These are phyloP conservation scores for Uropsilus gracilis DNA, from an alignment of 2,113 vertebrate genomes.

Conservation along the genomic window DNA sequence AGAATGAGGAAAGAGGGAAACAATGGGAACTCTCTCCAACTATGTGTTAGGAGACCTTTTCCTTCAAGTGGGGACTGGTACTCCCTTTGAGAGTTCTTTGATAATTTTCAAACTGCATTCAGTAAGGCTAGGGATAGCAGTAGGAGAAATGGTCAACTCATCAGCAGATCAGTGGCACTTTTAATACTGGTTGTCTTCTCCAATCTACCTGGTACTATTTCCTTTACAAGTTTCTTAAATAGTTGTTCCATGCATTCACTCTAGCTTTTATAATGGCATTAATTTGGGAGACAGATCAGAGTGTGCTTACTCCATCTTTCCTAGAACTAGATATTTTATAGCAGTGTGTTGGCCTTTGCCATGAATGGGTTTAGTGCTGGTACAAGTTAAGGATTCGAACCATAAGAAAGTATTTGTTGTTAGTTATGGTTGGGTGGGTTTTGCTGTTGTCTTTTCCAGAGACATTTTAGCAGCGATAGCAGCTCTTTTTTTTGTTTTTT, in stretches of 20 bases:
- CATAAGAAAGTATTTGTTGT: not conserved
- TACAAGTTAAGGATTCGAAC: not conserved
- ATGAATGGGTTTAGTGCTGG: not conserved
- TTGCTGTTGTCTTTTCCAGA: not conserved
- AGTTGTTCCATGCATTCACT: not conserved
- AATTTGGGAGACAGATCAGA: not conserved
- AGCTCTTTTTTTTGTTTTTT: not conserved
- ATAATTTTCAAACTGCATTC: not conserved
- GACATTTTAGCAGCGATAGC: not conserved
- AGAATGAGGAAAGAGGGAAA: not conserved
- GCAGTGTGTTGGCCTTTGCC: not conserved
- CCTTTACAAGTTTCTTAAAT: not conserved
- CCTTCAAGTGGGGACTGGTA: not conserved
- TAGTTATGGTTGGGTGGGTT: not conserved
- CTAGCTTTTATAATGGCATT: not conserved
- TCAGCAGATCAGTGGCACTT: not conserved
- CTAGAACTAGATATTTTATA: not conserved
- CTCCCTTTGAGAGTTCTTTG: not conserved
- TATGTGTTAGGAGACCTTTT: not conserved
- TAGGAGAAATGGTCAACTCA: not conserved
- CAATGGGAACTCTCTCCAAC: not conserved
- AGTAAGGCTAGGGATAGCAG: not conserved
- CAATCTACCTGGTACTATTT: not conserved
- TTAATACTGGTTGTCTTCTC: not conserved
- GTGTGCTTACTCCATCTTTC: not conserved